Percentiles rank a stretch among this genome's conserved stretches.
phyloP scores from a whole-genome alignment of 2,797 vertebrate genomes.

The Prunella strophiata region DNA sequence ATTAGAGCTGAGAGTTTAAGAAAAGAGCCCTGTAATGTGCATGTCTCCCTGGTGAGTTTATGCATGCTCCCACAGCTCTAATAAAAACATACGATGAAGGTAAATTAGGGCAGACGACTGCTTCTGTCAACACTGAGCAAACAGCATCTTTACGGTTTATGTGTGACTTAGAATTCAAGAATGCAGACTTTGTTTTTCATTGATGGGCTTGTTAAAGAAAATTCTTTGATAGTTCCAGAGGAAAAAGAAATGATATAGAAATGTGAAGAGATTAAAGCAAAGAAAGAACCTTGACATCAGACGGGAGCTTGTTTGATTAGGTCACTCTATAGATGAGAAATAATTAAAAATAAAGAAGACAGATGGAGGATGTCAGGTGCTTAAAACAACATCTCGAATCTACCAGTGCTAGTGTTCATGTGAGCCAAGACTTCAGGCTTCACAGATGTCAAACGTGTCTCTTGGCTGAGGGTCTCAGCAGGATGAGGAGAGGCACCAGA shows the following conservation, averaged over 20 bases:
- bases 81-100: slow-evolving; percentile 71
- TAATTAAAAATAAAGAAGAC: slow-evolving; percentile 69
- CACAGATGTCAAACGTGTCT: slow-evolving; percentile 38
- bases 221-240: slow-evolving; percentile 52
- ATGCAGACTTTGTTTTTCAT: slow-evolving; percentile 66
- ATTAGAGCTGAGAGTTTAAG: slow-evolving; percentile 29
- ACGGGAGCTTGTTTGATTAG: slow-evolving; percentile 61
- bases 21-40: slow-evolving; percentile 33
- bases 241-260: slow-evolving; percentile 59
- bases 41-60: slow-evolving; percentile 59
- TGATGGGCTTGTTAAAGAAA: slow-evolving; percentile 61
- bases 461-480: slow-evolving; percentile 39
- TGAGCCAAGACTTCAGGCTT: slow-evolving; percentile 42
- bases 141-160: slow-evolving; percentile 61
- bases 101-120: slow-evolving; percentile 71
- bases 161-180: slow-evolving; percentile 65
- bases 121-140: slow-evolving; percentile 66
- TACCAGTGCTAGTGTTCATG: neutral
- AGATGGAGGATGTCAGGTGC: slow-evolving; percentile 60
- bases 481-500: slow-evolving; percentile 12
- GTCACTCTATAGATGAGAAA: slow-evolving; percentile 58
- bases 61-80: slow-evolving; percentile 69
- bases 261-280: slow-evolving; percentile 64
- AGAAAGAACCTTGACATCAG: slow-evolving; percentile 64
- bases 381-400: slow-evolving; percentile 37